Conservation (phyloP, 2,797 vertebrate genomes). For the Sarcoramphus papa region DNA sequence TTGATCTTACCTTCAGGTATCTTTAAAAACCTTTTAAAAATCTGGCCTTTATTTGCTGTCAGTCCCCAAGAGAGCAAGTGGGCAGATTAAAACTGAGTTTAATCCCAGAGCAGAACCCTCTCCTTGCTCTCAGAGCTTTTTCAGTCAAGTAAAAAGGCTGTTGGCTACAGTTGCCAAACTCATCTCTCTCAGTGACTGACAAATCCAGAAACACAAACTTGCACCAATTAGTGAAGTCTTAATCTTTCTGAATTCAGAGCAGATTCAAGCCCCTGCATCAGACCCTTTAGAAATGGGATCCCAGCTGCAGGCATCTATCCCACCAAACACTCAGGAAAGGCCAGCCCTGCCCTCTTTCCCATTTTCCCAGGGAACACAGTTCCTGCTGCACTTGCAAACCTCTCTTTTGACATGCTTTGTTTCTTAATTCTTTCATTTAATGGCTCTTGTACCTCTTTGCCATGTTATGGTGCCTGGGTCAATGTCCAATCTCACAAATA, state of each 20-base stretch:
- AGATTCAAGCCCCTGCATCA: not conserved
- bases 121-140: not conserved
- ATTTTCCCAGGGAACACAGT: not conserved
- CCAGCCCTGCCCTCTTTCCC: not conserved
- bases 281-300: not conserved
- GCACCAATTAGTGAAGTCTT: not conserved
- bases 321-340: not conserved
- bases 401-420: not conserved
- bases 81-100: not conserved
- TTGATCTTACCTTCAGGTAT: not conserved
- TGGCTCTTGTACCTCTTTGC: constrained; percentile 86
- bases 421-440: not conserved
- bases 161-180: not conserved
- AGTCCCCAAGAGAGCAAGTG: not conserved
- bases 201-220: not conserved
- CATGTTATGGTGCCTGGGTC: constrained; percentile 90
- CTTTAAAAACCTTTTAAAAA: not conserved
- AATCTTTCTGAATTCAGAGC: not conserved
- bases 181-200: not conserved
- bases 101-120: not conserved
- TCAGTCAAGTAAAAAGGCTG: not conserved
- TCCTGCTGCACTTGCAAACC: not conserved
- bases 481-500: constrained; percentile 91
- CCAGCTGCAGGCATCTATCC: not conserved
- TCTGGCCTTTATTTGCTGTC: not conserved